These are phyloP conservation scores for Macrosteles quadrilineatus DNA, from an alignment of 1,140 invertebrate genomes.

Conservation along the genomic window DNA sequence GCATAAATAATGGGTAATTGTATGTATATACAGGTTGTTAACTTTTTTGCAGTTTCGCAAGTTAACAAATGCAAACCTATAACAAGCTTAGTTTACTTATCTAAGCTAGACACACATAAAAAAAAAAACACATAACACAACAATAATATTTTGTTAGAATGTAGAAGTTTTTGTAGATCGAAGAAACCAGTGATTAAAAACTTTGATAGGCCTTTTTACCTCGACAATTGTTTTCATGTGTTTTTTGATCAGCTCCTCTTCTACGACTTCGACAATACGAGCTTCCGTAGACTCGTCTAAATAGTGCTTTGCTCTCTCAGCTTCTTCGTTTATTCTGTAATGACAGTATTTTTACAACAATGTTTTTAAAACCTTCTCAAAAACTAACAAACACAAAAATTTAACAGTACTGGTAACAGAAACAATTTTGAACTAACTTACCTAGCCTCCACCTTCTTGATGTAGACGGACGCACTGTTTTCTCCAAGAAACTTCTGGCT, in stretches of 20 bases:
- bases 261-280: conserved; percentile 93
- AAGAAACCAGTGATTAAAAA: conserved; percentile 10
- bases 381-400: no score
- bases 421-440: no score
- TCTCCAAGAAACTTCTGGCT: conserved; percentile 98
- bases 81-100: no score
- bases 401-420: no score
- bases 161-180: background rate
- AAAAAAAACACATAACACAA: no score
- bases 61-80: no score
- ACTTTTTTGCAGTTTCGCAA: no score
- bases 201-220: conserved; percentile 51
- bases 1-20: no score
- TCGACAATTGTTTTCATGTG: conserved; percentile 99
- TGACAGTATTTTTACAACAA: no score
- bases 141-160: background rate
- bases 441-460: conserved; percentile 94
- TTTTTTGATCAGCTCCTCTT: conserved; percentile 96
- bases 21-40: no score
- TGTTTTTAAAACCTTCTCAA: no score
- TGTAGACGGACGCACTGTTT: conserved; percentile 98
- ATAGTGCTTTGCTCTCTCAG: conserved; percentile 96
- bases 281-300: conserved; percentile 96
- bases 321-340: conserved; percentile 89
- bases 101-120: no score